Base-by-base conservation (phyloP, 2,888 invertebrate species). In the Mystacides longicornis region DNA sequence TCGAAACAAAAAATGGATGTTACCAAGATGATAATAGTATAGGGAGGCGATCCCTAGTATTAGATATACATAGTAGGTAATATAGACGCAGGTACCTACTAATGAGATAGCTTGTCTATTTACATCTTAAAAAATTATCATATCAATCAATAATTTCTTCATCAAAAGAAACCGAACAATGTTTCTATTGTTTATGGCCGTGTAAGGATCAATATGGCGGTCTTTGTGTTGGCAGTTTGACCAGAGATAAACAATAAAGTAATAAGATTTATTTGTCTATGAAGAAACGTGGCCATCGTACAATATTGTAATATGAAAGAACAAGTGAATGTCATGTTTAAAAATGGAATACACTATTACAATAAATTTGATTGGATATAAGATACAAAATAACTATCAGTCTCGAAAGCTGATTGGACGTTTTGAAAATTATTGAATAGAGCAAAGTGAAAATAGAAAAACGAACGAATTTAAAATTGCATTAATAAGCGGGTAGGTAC, bases 161-260 rank as follows among this genome's bases (percentile, higher is more conserved):
- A 37, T 37, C 37, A 37, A 37, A 37, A 37, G 37, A 37, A n/a
- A 37, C 37, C 37, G 37, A 37, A 37, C 37, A 37, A 37, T 37
- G 37, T 14, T 3, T 3, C 37, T 14, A 37, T 37, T 37, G 37
- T 37, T 37, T 37, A 37, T 37, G 37, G 37, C 14, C 37, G 37
- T 37, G 37, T 37, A 37, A 37, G 4, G 7, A 7, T 37, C 37
- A 37, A 37, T 7, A 14, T 14, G 37, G 37, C 37, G 37, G 37
- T 37, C 37, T 37, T 14, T 16, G 14, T 37, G 37, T 37, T 37
- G n/a, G n/a, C n/a, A n/a, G n/a, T n/a, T n/a, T n/a, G 37, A 37
- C 37, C 37, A 37, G 14, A 37, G 37, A 37, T 14, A 37, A 37
- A 37, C 14, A 37, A 7, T 14, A 37, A 37, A n/a, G 27, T 27